Conservation (phyloP, 2,797 vertebrate genomes). For the Halcyon badia region DNA sequence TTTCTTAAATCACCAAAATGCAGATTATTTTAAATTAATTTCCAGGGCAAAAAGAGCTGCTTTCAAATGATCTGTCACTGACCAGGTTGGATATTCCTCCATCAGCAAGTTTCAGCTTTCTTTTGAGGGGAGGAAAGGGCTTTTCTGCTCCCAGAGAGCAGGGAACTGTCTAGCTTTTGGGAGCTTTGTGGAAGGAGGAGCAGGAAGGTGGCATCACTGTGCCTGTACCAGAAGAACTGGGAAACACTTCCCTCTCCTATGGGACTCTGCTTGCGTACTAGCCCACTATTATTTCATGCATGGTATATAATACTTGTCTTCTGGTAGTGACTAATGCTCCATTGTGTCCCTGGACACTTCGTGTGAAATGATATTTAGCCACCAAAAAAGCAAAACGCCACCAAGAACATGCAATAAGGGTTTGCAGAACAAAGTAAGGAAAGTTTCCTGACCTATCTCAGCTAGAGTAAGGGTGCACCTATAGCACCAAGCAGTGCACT, state of each 20-base stretch:
- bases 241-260: not conserved
- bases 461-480: not conserved
- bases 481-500: not conserved
- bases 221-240: not conserved
- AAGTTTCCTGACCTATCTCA: rapidly evolving
- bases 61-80: not conserved
- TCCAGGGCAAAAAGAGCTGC: not conserved
- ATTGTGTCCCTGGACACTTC: not conserved
- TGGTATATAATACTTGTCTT: not conserved
- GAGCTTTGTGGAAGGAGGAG: not conserved
- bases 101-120: not conserved
- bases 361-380: not conserved
- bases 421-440: not conserved
- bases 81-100: not conserved
- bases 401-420: not conserved
- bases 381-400: not conserved
- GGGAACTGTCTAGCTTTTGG: not conserved
- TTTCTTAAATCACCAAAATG: not conserved
- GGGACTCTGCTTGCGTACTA: not conserved
- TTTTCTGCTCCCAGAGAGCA: not conserved
- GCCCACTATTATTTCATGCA: rapidly evolving
- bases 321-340: not conserved
- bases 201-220: not conserved
- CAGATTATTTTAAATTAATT: not conserved
- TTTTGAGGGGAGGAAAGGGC: not conserved